Base-by-base conservation (phyloP, 2,113 vertebrate species). In the Ptilonorhynchus violaceus region DNA sequence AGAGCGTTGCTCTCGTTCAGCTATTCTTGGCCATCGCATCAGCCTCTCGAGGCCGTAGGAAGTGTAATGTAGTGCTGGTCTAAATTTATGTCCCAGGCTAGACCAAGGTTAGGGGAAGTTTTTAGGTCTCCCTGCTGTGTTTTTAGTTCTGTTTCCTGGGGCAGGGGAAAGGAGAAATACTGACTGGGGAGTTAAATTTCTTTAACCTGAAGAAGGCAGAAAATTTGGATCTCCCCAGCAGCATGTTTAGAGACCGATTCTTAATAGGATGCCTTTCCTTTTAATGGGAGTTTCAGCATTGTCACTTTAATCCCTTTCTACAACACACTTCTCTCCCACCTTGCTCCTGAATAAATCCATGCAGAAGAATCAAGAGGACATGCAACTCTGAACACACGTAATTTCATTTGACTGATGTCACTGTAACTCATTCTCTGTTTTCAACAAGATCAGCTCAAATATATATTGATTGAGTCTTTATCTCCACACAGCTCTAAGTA, bases 71-170 rank as follows among this genome's bases (percentile, higher is more conserved):
- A 93, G 67, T 25, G 79, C 24, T 55, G 41, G 33, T 50, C 86
- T 95, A 58, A 93, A 97, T 96, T 93, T 92, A 78, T 78, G 52
- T 35, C 76, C 76, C 60, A 56, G 85, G 35, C 85, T 89, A 64
- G 55, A 93, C 64, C 30, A 28, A 82, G 88, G 66, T 59, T 86
- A 84, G 73, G 76, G 3, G 11, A 77, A 77, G 42, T 9, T 87
- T 94, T 88, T 20, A 42, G 60, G 63, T 77, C 27, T 92, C 76
- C 55, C 0, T 10, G 0, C 14, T 64, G 21, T 27, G 46, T 77
- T 95, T 92, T 93, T 33, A 6, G 46, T 35, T 74, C n/a, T 70
- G 59, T 79, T 92, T 93, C 67, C 92, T 80, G 70, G 46, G n/a
- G 30, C 39, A 85, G 44, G 21, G n/a, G 46, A 83, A 93, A 69